Evolutionary conservation across 2,797 vertebrate genomes (phyloP).

Genomic region (Anomalospiza imberbis): DNA sequence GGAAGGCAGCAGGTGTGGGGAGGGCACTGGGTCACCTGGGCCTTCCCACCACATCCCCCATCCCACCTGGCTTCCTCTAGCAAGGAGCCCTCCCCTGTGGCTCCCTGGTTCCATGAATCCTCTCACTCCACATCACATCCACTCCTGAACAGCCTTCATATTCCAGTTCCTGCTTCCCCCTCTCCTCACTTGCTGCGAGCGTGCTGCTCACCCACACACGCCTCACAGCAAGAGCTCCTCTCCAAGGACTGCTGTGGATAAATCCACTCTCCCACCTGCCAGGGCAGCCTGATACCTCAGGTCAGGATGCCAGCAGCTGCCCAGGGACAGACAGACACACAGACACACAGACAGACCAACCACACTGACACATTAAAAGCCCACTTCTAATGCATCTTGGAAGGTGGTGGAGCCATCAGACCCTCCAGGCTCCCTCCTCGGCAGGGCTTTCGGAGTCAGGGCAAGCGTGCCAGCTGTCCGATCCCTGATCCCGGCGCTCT

Average conservation of each 20-base stretch:
- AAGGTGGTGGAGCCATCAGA: background rate
- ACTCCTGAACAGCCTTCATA: background rate
- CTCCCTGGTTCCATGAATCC: background rate
- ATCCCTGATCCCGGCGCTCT: background rate
- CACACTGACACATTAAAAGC: rapidly evolving
- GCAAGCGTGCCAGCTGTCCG: rapidly evolving
- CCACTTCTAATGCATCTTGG: background rate
- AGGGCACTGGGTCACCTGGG: background rate
- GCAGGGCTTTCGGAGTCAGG: background rate
- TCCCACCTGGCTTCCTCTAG: background rate
- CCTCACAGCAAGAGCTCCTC: background rate
- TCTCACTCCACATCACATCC: background rate
- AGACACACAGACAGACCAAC: background rate
- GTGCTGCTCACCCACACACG: background rate
- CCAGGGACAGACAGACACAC: background rate
- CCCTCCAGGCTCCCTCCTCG: background rate
- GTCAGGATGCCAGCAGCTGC: background rate
- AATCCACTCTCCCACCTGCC: background rate
- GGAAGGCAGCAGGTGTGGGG: background rate
- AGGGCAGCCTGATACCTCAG: background rate
- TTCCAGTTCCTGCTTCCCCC: background rate
- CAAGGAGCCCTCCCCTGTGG: background rate
- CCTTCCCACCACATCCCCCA: rapidly evolving
- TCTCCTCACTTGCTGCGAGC: background rate
- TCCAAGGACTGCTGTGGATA: background rate